These are phyloP conservation scores for Hyla sarda DNA, from an alignment of 2,113 vertebrate genomes.

Conservation along the genomic window DNA sequence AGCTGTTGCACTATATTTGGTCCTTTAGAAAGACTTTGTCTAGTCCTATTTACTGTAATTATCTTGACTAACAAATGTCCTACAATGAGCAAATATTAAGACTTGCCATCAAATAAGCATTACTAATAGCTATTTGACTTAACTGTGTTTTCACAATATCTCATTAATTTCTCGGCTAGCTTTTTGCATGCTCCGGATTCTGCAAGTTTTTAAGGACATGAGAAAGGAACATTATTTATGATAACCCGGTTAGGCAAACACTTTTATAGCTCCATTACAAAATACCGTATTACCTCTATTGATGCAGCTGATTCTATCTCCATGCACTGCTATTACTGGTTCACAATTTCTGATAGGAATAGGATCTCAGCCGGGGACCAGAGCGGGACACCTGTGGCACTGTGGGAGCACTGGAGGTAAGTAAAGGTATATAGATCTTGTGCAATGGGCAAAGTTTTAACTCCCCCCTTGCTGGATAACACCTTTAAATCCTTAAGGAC, in stretches of 20 bases:
- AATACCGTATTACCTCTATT: background rate
- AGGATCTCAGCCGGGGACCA: no score
- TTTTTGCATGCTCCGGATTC: constrained; percentile 31
- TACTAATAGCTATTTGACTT: constrained; percentile 60
- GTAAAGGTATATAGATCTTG: no score
- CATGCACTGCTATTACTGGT: background rate
- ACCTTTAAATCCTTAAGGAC: no score
- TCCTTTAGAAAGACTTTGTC: constrained; percentile 42
- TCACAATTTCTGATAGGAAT: no score
- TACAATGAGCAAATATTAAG: constrained; percentile 61
- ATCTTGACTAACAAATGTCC: constrained; percentile 60
- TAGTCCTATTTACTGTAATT: constrained; percentile 60
- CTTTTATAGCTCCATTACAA: constrained; percentile 49
- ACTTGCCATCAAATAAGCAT: constrained; percentile 61
- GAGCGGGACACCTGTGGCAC: no score
- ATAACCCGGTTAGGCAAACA: constrained; percentile 39
- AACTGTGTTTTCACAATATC: constrained; percentile 46
- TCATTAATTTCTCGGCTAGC: constrained; percentile 24
- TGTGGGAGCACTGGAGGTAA: no score
- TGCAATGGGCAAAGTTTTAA: no score
- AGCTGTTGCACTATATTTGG: constrained; percentile 51
- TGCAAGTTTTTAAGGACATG: constrained; percentile 41
- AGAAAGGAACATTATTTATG: constrained; percentile 44
- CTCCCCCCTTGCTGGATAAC: no score
- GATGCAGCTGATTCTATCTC: background rate